Conservation (phyloP, 2,888 invertebrate genomes). For the Hirtodrosophila duncani region DNA sequence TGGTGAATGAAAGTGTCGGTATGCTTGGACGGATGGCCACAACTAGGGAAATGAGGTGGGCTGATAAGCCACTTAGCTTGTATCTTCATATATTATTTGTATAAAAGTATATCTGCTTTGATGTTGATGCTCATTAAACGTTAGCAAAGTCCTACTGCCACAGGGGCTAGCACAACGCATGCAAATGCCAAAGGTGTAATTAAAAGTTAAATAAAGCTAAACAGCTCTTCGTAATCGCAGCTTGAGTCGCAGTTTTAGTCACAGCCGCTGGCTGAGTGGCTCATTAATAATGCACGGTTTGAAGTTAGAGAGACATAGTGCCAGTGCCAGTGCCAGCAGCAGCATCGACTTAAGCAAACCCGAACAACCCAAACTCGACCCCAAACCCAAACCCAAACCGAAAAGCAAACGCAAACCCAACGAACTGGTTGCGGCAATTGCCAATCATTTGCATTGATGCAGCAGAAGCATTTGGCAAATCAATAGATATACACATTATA, state of each 20-base stretch:
- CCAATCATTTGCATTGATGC: conserved; percentile 39
- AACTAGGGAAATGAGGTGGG: too few species aligned
- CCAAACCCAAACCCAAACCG: conserved; percentile 9
- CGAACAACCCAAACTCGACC: conserved; percentile 13
- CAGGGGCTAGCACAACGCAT: conserved; percentile 12
- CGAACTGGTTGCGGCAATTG: conserved; percentile 61
- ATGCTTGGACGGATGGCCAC: not conserved
- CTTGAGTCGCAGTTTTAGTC: too few species aligned
- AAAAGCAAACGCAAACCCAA: conserved; percentile 18
- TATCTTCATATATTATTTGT: too few species aligned
- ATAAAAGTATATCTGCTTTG: too few species aligned
- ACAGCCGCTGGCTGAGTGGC: too few species aligned
- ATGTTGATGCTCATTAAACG: too few species aligned
- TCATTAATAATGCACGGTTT: conserved; percentile 59
- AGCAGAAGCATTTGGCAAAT: conserved; percentile 39
- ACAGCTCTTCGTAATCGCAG: conserved; percentile 23
- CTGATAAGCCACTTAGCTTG: too few species aligned
- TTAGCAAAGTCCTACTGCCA: conserved; percentile 25
- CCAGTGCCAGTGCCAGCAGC: conserved; percentile 45
- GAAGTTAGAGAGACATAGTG: conserved; percentile 50
- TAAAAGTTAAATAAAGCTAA: conserved; percentile 55
- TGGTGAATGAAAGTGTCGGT: conserved; percentile 38
- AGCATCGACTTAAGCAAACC: not conserved
- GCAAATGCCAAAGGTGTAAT: conserved; percentile 71
- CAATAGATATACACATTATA: conserved; percentile 35